Evolutionary conservation across 2,888 invertebrate genomes (phyloP), one percentile per base, ranked within the genome.

Genomic region (Heliconius aoede): DNA sequence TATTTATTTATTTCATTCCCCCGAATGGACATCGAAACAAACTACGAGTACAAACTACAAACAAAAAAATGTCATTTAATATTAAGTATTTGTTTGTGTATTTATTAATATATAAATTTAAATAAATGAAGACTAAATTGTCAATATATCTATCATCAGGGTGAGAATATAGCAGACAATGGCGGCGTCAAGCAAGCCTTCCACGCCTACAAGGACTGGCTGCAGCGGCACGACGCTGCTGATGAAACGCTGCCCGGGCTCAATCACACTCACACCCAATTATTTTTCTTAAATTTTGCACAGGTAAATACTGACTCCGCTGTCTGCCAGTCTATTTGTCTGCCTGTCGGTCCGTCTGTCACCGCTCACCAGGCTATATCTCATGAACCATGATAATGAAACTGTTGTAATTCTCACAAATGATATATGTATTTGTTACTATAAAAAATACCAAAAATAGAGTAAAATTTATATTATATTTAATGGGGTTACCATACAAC

Each of bases 161-260:
- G 98, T 2, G 99, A 99, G 91, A 99, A 99, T 86, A 99, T 99
- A 84, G 99, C 99, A 0, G 99, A 99, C 88, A 99, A 99, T 87
- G 99, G 99, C 0, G 99, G 99, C 0, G 95, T 99, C 73, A 98
- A 99, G 85, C 98, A 99, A 89, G 97, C 99, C 0, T 99, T 97
- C 83, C 95, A 97, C 87, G 98, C 98, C 1, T 98, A 98, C 88
- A 95, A 96, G 81, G 96, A 96, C 81, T 98, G 98, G 97, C 91
- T 97, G 18, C 87, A 90, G 61, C 88, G 92, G 21, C 95, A 97
- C 85, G 96, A 96, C 0, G 90, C 95, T 1, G 91, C 90, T 1
- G 93, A 90, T 0, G 97, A 97, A 86, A 95, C 96, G 73, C 86
- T 98, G 82, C 96, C 97, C 0, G 96, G 97, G 77, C 88, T 97